Evolutionary conservation across 2,888 invertebrate species (phyloP), one percentile per base, ranked within the genome.

Genomic region (Plutella xylostella): DNA sequence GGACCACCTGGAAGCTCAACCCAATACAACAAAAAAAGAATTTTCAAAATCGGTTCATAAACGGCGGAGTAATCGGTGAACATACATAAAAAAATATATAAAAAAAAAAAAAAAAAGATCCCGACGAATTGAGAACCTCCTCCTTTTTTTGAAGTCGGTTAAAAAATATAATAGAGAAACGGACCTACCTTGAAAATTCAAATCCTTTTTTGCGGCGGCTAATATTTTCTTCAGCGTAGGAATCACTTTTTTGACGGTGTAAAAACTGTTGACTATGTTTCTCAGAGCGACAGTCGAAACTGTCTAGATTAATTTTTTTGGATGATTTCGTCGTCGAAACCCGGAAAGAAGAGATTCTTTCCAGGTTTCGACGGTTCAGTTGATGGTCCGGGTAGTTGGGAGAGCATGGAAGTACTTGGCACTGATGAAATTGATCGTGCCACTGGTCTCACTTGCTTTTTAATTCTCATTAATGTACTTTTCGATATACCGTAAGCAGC

Each of bases 401-500:
- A 11, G 9, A 9, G 9, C 22, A 9, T 22, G 3, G 19, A 38
- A 5, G 37, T 17, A 30, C 31, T 7, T 14, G 34, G 14, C 22
- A 6, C 12, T 15, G 21, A 17, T 18, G 9, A 19, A 12, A 12
- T 19, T 2, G 20, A 9, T 14, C 12, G 7, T 9, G 9, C 19
- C 19, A 14, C 3, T 14, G 4, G 19, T 4, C 21, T 19, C 2
- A 19, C 40, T 21, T 45, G 31, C 35, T 34, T 46, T 28, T 46
- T 46, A 31, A 46, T 46, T 18, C 39, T 25, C 30, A 20, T 42
- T 22, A 46, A 7, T 20, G 38, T 46, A 15, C 43, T 42, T 15
- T 38, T 42, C 9, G 22, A 22, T 17, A 42, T 21, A 15, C 46
- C 46, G 25, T 43, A 43, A 17, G 46, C 46, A 31, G 38, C 39